These are phyloP conservation scores for Aspiorhynchus laticeps DNA, from an alignment of 2,113 vertebrate genomes.

Conservation along the genomic window DNA sequence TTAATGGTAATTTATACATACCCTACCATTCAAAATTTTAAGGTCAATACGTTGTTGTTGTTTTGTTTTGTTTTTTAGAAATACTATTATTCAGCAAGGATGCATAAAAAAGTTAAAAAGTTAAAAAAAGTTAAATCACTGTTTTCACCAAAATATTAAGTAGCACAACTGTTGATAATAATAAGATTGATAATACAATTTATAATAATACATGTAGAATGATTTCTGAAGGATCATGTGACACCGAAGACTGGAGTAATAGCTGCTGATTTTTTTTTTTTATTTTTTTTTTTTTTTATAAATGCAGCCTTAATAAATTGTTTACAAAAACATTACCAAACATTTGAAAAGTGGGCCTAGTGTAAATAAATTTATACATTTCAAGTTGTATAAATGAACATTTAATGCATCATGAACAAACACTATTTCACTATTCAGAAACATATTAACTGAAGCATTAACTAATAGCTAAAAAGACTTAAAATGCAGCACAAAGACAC, in stretches of 20 bases:
- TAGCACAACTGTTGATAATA: background rate
- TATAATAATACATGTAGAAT: background rate
- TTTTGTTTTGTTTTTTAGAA: no score
- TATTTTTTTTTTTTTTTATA: no score
- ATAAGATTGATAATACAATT: background rate
- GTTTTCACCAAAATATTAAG: background rate
- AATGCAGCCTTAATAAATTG: background rate
- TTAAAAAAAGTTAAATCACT: no score
- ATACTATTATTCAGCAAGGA: background rate
- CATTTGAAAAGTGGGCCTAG: background rate
- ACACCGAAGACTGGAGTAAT: background rate
- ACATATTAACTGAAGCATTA: background rate
- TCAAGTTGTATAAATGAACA: background rate
- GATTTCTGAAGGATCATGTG: background rate
- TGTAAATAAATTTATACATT: background rate
- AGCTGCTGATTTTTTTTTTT: background rate
- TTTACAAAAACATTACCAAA: background rate
- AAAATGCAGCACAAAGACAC: no score
- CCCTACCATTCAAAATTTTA: background rate
- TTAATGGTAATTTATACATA: background rate
- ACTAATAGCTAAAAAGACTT: no score
- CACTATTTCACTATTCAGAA: background rate
- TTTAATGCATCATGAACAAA: background rate
- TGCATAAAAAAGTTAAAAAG: background rate
- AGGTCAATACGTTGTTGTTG: background rate